Evolutionary conservation across 2,888 invertebrate genomes (phyloP).

Genomic region (Noctuana brunneofusca): DNA sequence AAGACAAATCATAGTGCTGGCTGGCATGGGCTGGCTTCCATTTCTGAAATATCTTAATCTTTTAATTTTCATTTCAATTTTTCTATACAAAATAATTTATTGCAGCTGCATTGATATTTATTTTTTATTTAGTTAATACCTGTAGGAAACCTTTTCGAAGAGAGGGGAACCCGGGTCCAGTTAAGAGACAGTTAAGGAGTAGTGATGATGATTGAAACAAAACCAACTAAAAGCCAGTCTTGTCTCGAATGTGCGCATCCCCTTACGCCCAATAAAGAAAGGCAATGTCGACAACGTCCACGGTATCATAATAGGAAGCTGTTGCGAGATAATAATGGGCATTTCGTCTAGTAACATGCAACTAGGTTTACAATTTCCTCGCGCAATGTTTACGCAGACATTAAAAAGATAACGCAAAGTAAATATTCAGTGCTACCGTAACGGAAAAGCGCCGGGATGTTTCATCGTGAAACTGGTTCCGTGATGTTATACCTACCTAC

Average conservation of each 20-base stretch:
- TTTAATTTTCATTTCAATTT: no score
- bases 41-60: no score
- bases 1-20: no score
- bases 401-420: conserved; percentile 31
- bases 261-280: conserved; percentile 8
- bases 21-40: no score
- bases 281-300: conserved; percentile 16
- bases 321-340: conserved; percentile 28
- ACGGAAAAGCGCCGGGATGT: conserved; percentile 19
- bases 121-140: no score
- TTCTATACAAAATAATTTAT: no score
- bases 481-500: neutral
- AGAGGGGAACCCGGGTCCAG: no score
- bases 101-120: no score
- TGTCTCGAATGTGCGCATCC: conserved; percentile 12
- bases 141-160: no score
- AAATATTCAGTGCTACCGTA: conserved; percentile 26
- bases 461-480: conserved; percentile 16
- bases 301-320: conserved; percentile 31
- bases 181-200: no score
- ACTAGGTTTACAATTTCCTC: conserved; percentile 33
- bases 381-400: conserved; percentile 27
- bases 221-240: neutral
- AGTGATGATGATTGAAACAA: neutral
- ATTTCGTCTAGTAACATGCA: conserved; percentile 26